Conservation (phyloP, 1,140 invertebrate species). For the Leptinotarsa texana region DNA sequence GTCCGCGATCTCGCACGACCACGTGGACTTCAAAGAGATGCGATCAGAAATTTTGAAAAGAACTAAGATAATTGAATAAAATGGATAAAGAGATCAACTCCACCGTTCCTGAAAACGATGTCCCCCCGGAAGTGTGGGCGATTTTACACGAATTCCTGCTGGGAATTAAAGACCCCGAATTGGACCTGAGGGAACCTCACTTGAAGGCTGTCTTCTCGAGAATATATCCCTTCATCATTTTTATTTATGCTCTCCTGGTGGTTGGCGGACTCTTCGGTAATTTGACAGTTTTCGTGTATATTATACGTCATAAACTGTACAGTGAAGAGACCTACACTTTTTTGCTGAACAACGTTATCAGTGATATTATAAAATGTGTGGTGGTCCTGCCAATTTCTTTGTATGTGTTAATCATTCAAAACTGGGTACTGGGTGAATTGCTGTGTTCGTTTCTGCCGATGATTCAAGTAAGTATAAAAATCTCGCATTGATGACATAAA, state of each 20-base stretch:
- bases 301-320: conserved; percentile 64
- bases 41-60: neutral
- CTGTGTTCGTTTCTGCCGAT: conserved; percentile 77
- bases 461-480: conserved; percentile 64
- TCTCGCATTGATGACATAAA: neutral
- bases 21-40: neutral
- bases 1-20: neutral
- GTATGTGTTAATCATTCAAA: conserved; percentile 70
- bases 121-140: conserved; percentile 37
- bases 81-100: conserved; percentile 9
- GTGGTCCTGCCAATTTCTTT: conserved; percentile 70
- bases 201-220: conserved; percentile 57
- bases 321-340: conserved; percentile 69
- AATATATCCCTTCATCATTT: conserved; percentile 67
- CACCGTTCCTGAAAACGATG: neutral
- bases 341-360: conserved; percentile 69
- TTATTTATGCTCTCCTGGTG: conserved; percentile 65
- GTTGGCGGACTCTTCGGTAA: conserved; percentile 64
- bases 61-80: neutral
- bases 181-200: conserved; percentile 56
- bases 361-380: conserved; percentile 70
- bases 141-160: conserved; percentile 47
- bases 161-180: conserved; percentile 35
- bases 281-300: conserved; percentile 63
- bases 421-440: conserved; percentile 76